phyloP scores from a whole-genome alignment of 2,888 invertebrate species.

The Seladonia tumulorum region DNA sequence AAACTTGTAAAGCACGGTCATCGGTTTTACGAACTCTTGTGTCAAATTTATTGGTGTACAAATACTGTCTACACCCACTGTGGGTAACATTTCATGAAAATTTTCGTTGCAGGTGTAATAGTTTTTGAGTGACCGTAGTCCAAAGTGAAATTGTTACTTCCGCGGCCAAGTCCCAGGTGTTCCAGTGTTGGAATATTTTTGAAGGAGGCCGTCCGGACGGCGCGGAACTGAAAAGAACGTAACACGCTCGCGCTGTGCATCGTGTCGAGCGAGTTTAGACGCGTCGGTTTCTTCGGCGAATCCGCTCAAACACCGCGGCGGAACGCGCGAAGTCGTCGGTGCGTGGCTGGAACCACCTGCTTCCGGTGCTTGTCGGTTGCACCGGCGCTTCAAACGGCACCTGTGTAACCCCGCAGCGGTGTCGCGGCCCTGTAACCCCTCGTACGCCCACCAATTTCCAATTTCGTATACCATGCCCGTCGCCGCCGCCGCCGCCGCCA shows the following conservation, averaged over 20 bases:
- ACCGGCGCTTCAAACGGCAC: slow-evolving; percentile 55
- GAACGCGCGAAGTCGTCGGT: slow-evolving; percentile 75
- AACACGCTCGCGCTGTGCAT: background rate
- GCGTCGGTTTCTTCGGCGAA: slow-evolving; percentile 53
- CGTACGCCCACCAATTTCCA: slow-evolving; percentile 35
- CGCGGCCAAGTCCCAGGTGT: background rate
- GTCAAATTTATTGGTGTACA: no score
- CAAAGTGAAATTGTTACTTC: background rate
- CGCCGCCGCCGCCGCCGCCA: no score
- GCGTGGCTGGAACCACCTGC: slow-evolving; percentile 82
- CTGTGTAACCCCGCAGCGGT: slow-evolving; percentile 48
- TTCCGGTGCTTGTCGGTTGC: slow-evolving; percentile 76
- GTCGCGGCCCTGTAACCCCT: slow-evolving; percentile 1
- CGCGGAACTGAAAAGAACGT: background rate
- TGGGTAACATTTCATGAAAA: no score
- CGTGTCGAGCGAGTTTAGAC: slow-evolving; percentile 30
- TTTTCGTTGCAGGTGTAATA: no score
- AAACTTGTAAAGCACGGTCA: background rate
- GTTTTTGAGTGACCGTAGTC: no score
- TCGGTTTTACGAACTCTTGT: no score
- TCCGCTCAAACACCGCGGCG: slow-evolving; percentile 53
- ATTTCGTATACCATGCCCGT: background rate
- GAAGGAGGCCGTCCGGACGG: background rate
- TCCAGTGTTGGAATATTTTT: background rate
- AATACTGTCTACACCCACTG: no score